A percentile compares a stretch with the other conserved stretches of the same genome.
Evolutionary conservation across 2,888 invertebrate genomes (phyloP).

Genomic region (Pinctada fucata): DNA sequence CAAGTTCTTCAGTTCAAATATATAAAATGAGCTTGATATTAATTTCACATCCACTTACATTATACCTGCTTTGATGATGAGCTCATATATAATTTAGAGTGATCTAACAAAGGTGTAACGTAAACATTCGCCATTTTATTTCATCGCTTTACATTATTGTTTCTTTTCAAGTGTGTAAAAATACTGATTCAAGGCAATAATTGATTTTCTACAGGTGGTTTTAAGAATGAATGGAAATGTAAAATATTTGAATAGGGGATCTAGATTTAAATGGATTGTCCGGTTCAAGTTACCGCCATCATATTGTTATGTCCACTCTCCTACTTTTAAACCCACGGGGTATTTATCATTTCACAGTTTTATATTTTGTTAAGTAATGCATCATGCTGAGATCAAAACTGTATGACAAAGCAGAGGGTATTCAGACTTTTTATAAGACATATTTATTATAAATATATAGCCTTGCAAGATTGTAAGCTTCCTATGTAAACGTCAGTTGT

Average conservation of each 20-base stretch:
- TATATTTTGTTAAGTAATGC: not conserved
- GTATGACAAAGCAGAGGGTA: too few relatives aligned
- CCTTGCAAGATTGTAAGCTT: too few relatives aligned
- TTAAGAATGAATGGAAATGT: not conserved
- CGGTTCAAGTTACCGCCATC: not conserved
- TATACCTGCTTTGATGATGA: too few relatives aligned
- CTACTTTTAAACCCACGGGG: not conserved
- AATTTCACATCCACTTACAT: too few relatives aligned
- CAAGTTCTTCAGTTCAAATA: too few relatives aligned
- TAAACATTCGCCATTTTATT: too few relatives aligned
- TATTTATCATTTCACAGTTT: not conserved
- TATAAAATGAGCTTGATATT: too few relatives aligned
- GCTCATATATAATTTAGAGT: too few relatives aligned
- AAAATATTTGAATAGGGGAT: slow-evolving; percentile 1
- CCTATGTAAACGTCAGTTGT: too few relatives aligned
- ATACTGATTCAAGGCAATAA: not conserved
- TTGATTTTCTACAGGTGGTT: slow-evolving; percentile 4
- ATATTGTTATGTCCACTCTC: not conserved
- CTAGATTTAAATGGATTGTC: slow-evolving; percentile 1
- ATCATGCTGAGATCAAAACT: not conserved
- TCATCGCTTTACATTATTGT: not conserved
- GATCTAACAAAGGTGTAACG: too few relatives aligned
- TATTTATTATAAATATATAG: too few relatives aligned
- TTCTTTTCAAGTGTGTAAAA: not conserved
- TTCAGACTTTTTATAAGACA: too few relatives aligned